Base-by-base conservation (phyloP, 2,888 invertebrate species). In the Achlya flavicornis region DNA sequence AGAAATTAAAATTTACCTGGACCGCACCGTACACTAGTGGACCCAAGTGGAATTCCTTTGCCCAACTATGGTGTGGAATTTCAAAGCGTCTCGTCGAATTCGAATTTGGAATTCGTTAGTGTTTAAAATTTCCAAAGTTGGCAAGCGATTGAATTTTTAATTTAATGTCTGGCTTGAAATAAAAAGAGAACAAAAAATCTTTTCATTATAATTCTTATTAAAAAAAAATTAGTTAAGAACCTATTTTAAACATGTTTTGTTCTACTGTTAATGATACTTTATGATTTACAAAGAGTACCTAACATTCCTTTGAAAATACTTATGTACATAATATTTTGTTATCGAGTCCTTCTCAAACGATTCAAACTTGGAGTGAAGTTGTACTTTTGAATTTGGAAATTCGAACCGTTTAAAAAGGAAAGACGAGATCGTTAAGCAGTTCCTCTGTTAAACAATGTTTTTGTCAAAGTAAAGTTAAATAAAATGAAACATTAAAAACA, bases 1-100 rank as follows among this genome's bases (percentile, higher is more conserved):
- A 89, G 92, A 93, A 92, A 93, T 93, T 92, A 93, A 93, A 92
- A 92, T 91, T 89, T 89, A 93, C 92, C 93, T 93, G 92, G 90
- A 87, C 90, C 73, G 75, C 75, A 74, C 72, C 72, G 73, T 63
- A 64, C 76, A 81, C 79, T 86, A 89, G 87, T 89, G 90, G 89
- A 87, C 89, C 82, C 81, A 84, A 87, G 85, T 87, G 88, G 83
- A 81, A 89, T 88, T 82, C 88, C 88, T 86, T 88, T 84, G 80
- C 81, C 75, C 73, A 80, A 84, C 85, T 86, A 84, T 82, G 79
- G 76, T 75, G 69, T 77, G 68, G 79, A 82, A 82, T 82, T 80
- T 80, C 81, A 79, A 85, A 82, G 82, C 75, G 78, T 57, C 60
- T 60, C 69, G 73, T 74, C 74, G 70, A 70, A 80, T 85, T 83